Evolutionary conservation across 2,888 invertebrate genomes (phyloP), one percentile per base, ranked within the genome.

Genomic region (Patella ulyssiponensis): DNA sequence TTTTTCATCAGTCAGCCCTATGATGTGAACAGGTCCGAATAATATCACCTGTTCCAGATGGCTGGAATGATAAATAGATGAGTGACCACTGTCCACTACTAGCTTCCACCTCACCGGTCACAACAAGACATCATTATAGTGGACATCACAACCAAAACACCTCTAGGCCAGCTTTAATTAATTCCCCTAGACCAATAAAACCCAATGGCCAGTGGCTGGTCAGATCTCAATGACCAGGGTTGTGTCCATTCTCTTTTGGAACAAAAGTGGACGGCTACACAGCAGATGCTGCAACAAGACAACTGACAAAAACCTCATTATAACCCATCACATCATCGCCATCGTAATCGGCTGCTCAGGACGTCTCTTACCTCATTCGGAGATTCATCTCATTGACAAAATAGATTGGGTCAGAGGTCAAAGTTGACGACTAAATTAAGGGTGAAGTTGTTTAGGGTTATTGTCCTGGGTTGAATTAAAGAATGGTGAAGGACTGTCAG

Each of bases 121-220:
- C 64, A 64, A 64, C 64, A 64, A 64, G 64, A 64, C 64, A 64
- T 64, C 64, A 64, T 64, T 64, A 64, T 20, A 64, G 64, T 64
- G 64, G 64, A 64, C 64, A 20, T 11, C 20, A 64, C 64, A 64
- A 64, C 64, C 51, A 77, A 77, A 77, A 77, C 77, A 77, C 73
- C 77, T 77, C 64, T 51, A 73, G 77, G 77, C 77, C 73, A 77
- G 71, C 54, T 70, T 77, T 77, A 77, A 77, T 77, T 74, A 77
- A 74, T 69, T 73, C 69, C 71, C 70, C 58, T 71, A 54, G 23
- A 53, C 56, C 69, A 53, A 70, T 64, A 77, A 69, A 77, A 73
- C 64, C 23, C 64, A 64, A 64, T 64, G 64, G 20, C 64, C 64
- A 20, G 12, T 64, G 23, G 20, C 20, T 64, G 20, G 64, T 23